A percentile compares a stretch with the other conserved stretches of the same genome.
Evolutionary conservation across 1,140 invertebrate species (phyloP).

Genomic region (Drosophila paulistorum): DNA sequence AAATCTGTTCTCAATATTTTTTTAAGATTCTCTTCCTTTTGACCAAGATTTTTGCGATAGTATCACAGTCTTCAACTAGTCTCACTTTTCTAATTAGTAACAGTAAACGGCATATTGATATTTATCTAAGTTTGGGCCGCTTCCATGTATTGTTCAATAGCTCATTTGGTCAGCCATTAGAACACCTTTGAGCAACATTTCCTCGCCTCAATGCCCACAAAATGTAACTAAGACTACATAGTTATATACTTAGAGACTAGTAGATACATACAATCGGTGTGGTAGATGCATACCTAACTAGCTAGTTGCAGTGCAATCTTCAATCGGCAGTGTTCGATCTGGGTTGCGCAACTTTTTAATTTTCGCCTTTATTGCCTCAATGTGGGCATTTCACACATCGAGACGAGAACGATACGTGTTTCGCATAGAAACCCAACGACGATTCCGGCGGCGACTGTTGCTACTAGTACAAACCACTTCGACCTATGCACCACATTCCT

Average conservation of each 20-base stretch:
- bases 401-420: slow-evolving; percentile 48
- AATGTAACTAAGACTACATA: slow-evolving; percentile 7
- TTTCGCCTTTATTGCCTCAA: slow-evolving; percentile 23
- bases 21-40: neutral
- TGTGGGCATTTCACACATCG: slow-evolving; percentile 46
- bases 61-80: neutral
- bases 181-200: slow-evolving; percentile 72
- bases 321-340: slow-evolving; percentile 33
- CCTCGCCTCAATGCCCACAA: slow-evolving; percentile 58
- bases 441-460: slow-evolving; percentile 6
- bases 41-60: neutral
- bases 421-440: slow-evolving; percentile 30
- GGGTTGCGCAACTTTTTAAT: slow-evolving; percentile 40
- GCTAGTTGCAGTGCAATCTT: slow-evolving; percentile 39
- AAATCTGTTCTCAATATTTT: neutral
- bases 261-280: neutral
- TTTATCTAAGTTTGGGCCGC: slow-evolving; percentile 38
- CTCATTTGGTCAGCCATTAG: slow-evolving; percentile 72
- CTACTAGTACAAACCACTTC: slow-evolving; percentile 23
- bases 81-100: slow-evolving; percentile 44
- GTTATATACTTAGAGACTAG: neutral
- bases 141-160: slow-evolving; percentile 62
- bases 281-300: slow-evolving; percentile 12
- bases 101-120: slow-evolving; percentile 37
- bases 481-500: slow-evolving; percentile 68